Conservation (phyloP, 2,113 vertebrate genomes). For the Camelus dromedarius region DNA sequence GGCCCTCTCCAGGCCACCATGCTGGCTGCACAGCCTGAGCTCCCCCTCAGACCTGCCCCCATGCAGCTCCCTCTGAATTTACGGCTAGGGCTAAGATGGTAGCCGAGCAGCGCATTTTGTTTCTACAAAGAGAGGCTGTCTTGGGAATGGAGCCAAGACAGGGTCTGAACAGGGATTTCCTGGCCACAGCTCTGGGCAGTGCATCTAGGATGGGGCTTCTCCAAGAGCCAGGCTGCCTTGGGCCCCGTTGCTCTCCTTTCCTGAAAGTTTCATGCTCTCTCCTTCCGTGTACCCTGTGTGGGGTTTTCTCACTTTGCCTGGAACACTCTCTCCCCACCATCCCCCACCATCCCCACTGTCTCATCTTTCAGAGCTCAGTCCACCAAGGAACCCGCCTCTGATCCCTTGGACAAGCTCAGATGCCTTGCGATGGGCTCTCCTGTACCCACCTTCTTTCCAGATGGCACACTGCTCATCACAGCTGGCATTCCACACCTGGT, state of each 20-base stretch:
- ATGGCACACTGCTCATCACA: accelerated
- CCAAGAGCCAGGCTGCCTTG: too few relatives aligned
- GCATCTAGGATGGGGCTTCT: too few relatives aligned
- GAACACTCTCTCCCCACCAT: not conserved
- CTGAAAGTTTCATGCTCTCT: not conserved
- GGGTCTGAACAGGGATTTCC: not conserved
- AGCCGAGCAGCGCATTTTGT: not conserved
- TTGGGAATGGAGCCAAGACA: not conserved
- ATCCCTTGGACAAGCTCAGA: not conserved
- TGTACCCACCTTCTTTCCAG: not conserved
- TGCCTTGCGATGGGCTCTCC: accelerated
- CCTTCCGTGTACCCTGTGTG: not conserved
- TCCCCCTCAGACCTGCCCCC: not conserved
- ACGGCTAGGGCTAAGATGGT: accelerated
- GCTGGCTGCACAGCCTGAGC: not conserved
- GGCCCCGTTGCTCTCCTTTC: accelerated
- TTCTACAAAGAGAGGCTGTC: not conserved
- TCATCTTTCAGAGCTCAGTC: not conserved
- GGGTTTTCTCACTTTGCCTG: not conserved
- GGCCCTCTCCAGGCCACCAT: not conserved
- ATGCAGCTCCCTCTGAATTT: not conserved
- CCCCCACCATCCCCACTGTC: not conserved
- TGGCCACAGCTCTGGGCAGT: not conserved
- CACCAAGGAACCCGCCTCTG: not conserved
- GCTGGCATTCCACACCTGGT: accelerated